A percentile compares a stretch with the other conserved stretches of the same genome.
Evolutionary conservation across 2,113 vertebrate genomes (phyloP).

Genomic region (Pituophis catenifer): DNA sequence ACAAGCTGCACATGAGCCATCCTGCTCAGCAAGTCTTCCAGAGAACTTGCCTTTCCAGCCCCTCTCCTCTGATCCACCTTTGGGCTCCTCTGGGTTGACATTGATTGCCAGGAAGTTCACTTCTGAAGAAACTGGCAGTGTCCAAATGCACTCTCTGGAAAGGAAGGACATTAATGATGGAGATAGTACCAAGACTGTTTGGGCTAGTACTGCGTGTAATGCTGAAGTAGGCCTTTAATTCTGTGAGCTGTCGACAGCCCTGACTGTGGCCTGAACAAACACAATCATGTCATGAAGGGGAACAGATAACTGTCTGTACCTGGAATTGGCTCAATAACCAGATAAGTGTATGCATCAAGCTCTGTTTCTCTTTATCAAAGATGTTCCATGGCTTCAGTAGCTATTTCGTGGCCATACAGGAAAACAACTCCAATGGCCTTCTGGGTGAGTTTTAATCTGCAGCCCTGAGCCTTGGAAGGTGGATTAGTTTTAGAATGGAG

Average conservation of each 20-base stretch:
- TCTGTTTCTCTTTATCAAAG: not conserved
- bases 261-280: not conserved
- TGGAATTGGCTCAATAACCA: too few relatives aligned
- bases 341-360: too few relatives aligned
- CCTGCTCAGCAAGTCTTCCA: not conserved
- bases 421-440: not conserved
- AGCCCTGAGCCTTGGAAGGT: not conserved
- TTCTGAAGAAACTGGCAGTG: not conserved
- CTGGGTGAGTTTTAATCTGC: not conserved
- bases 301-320: not conserved
- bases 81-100: not conserved
- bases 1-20: not conserved
- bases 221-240: not conserved
- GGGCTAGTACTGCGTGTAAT: not conserved
- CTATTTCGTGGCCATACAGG: not conserved
- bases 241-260: not conserved
- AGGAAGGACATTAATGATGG: not conserved
- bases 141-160: not conserved
- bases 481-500: not conserved
- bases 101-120: not conserved
- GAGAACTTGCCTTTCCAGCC: not conserved
- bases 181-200: not conserved
- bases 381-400: not conserved
- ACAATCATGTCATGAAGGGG: not conserved
- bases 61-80: not conserved